Conservation (phyloP, 2,797 vertebrate species). For the Pangasius krempfi region DNA sequence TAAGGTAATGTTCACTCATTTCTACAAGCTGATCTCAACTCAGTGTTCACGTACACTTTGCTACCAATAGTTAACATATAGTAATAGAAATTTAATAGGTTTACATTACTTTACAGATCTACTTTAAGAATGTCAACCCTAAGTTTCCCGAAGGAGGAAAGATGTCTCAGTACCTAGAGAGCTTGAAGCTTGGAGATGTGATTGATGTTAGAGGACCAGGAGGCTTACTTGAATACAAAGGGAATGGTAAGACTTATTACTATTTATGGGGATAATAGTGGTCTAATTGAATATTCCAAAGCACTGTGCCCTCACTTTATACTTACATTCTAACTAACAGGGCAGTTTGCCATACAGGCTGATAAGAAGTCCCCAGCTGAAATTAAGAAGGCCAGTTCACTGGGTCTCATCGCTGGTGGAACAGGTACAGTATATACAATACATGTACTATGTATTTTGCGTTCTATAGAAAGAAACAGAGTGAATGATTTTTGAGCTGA, state of each 20-base stretch:
- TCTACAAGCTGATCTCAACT: not conserved
- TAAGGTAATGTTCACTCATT: slow-evolving; percentile 64
- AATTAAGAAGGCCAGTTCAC: slow-evolving; percentile 52
- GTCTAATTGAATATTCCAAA: not conserved
- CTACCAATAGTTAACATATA: not conserved
- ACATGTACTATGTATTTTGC: not conserved
- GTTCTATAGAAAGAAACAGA: not conserved
- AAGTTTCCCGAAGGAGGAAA: slow-evolving; percentile 78
- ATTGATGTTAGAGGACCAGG: slow-evolving; percentile 75
- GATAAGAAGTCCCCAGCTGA: slow-evolving; percentile 64
- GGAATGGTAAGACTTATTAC: slow-evolving; percentile 64
- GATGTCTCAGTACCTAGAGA: slow-evolving; percentile 77
- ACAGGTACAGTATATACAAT: slow-evolving; percentile 58
- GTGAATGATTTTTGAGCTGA: not conserved
- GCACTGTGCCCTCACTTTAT: not conserved
- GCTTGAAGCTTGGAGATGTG: slow-evolving; percentile 70
- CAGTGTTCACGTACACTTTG: not conserved
- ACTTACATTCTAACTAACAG: slow-evolving; percentile 46
- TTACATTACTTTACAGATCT: slow-evolving; percentile 63
- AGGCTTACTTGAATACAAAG: slow-evolving; percentile 72
- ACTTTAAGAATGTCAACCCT: slow-evolving; percentile 72
- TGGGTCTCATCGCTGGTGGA: slow-evolving; percentile 70
- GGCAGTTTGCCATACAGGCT: slow-evolving; percentile 64
- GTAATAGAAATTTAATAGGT: not conserved
- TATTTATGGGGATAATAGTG: not conserved